Evolutionary conservation across 2,888 invertebrate genomes (phyloP).

Genomic region (Eilema depressum): DNA sequence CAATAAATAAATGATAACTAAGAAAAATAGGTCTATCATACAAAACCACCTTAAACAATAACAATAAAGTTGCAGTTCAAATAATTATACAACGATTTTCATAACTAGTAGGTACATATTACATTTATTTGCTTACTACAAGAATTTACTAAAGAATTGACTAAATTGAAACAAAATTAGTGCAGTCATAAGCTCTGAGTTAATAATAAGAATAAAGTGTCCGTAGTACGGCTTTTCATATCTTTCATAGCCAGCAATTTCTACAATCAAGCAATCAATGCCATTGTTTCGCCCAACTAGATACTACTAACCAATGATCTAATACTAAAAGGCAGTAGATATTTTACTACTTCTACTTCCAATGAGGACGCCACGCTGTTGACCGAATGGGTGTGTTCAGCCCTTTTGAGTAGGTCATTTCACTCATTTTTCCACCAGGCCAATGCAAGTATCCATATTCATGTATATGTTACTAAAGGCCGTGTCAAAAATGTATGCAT

Average conservation of each 20-base stretch:
- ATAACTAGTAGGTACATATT: constrained; percentile 43
- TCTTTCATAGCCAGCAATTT: constrained; percentile 32
- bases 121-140: constrained; percentile 45
- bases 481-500: neutral
- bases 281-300: constrained; percentile 46
- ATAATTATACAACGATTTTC: constrained; percentile 57
- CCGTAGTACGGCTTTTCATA: constrained; percentile 26
- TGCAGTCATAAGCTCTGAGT: constrained; percentile 41
- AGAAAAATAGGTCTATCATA: constrained; percentile 72
- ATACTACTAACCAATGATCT: constrained; percentile 31
- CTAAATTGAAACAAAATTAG: constrained; percentile 61
- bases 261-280: constrained; percentile 50
- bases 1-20: constrained; percentile 82
- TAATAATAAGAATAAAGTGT: constrained; percentile 38
- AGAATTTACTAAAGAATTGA: constrained; percentile 67
- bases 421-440: too few relatives aligned
- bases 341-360: too few relatives aligned
- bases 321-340: neutral
- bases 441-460: too few relatives aligned
- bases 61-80: constrained; percentile 60
- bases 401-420: too few relatives aligned
- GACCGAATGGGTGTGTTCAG: too few relatives aligned
- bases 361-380: too few relatives aligned
- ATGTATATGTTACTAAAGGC: neutral
- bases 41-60: constrained; percentile 68